A percentile compares a stretch with the other conserved stretches of the same genome.
These are phyloP conservation scores for Chaetogeoica ovagalla DNA, from an alignment of 2,888 invertebrate species.

Conservation along the genomic window DNA sequence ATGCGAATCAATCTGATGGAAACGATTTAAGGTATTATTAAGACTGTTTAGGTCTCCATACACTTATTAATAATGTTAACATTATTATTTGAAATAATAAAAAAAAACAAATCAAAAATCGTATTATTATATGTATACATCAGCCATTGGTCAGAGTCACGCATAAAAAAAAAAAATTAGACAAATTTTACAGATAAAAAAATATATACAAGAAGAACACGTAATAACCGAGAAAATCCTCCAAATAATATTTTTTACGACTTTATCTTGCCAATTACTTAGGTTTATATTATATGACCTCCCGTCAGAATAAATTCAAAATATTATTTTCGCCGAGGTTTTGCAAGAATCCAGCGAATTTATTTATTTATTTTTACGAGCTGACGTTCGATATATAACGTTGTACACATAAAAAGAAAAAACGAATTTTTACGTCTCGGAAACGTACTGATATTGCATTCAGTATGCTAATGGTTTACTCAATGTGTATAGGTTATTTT, in stretches of 20 bases:
- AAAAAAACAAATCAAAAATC: no score
- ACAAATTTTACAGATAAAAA: conserved; percentile 3
- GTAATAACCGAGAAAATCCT: conserved; percentile 1
- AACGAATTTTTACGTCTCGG: neutral
- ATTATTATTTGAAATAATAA: no score
- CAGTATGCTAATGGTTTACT: neutral
- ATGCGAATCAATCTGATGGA: no score
- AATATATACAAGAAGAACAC: neutral
- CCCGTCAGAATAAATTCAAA: conserved; percentile 2
- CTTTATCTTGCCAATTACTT: conserved; percentile 15
- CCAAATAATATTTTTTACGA: neutral
- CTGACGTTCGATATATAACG: neutral
- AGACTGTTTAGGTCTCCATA: no score
- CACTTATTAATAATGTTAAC: no score
- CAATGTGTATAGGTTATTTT: neutral
- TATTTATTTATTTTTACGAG: neutral
- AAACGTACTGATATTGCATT: neutral
- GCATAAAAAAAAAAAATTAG: neutral
- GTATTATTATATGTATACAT: no score
- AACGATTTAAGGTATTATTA: no score
- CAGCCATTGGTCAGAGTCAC: no score
- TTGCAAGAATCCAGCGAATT: neutral
- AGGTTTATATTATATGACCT: conserved; percentile 1
- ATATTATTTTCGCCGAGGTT: neutral
- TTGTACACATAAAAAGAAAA: neutral